Conservation (phyloP, 37 sponge, comb jelly and placozoan species). For the Haliclona indistincta region DNA sequence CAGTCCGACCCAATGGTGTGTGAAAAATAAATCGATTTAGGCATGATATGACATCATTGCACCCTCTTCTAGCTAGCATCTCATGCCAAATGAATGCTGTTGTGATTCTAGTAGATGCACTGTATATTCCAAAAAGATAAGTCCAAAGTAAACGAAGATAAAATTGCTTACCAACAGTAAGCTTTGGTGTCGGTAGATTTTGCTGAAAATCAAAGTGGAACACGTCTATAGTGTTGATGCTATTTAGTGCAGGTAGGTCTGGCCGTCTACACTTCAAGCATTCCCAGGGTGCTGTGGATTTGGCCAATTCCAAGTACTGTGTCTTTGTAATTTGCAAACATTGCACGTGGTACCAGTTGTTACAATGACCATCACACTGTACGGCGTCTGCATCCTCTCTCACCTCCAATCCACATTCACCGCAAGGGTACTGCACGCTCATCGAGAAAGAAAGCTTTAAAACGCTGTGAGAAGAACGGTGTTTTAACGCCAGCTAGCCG, state of each 20-base stretch:
- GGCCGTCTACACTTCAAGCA: slow-evolving; percentile 13
- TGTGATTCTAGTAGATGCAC: slow-evolving; percentile 41
- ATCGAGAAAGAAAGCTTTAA: not conserved
- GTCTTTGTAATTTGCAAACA: slow-evolving; percentile 14
- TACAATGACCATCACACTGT: slow-evolving; percentile 35
- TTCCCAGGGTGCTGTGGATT: slow-evolving; percentile 17
- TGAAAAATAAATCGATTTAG: slow-evolving; percentile 18
- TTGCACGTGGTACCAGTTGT: slow-evolving; percentile 18
- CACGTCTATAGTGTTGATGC: slow-evolving; percentile 13
- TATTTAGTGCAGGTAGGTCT: slow-evolving; percentile 15
- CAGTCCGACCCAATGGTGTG: slow-evolving; percentile 38
- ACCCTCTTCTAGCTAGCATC: slow-evolving; percentile 40
- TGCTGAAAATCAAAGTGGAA: slow-evolving; percentile 72
- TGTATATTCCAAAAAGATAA: slow-evolving; percentile 54
- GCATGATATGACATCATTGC: slow-evolving; percentile 54
- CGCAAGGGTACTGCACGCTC: slow-evolving; percentile 33
- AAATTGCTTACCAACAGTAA: slow-evolving; percentile 61
- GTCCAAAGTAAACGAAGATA: slow-evolving; percentile 61
- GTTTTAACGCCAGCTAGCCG: not conserved
- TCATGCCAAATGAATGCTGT: slow-evolving; percentile 69
- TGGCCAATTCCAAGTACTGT: not conserved
- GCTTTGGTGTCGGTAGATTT: slow-evolving; percentile 61
- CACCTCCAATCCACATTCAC: slow-evolving; percentile 29
- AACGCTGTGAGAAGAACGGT: not conserved
- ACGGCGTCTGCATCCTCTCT: slow-evolving; percentile 12